Base-by-base conservation (phyloP, 2,113 vertebrate genomes). In the Sebastes fasciatus region DNA sequence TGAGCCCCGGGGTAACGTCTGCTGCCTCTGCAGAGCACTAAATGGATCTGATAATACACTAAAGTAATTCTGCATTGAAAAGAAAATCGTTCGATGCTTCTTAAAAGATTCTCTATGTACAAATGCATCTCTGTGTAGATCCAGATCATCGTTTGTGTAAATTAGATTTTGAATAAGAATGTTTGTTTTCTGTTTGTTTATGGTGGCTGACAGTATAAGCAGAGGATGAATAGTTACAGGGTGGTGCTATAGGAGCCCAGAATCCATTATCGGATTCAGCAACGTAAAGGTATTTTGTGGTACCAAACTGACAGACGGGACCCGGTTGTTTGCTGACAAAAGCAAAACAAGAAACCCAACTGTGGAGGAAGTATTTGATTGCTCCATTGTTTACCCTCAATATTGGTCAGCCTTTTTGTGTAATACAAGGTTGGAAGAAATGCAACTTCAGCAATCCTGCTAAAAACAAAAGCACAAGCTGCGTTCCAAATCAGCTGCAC, bases 61-160 rank as follows among this genome's bases (percentile, higher is more conserved):
- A 42, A 84, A 84, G 82, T 79, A 52, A 76, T 86, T 77, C 60
- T 77, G 75, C 88, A 86, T 86, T 21, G 26, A 82, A 86, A 73
- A 92, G 85, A 69, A 90, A 90, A 90, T 83, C 13, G 52, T 86
- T 79, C 49, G 84, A 80, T 43, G 65, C 83, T 89, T 91, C 75
- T 86, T 86, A 66, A 83, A 91, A 79, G 74, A 92, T 84, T 92
- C 77, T 77, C 51, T 90, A 79, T 92, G 92, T 93, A 91, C 77
- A 95, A 81, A 93, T 89, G 83, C 89, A 90, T 88, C 86, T 93
- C 67, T 78, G 21, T 88, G 87, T 92, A 92, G 89, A 93, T 86
- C 86, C 84, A 91, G 80, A 84, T 90, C 86, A 88, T 82, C 70
- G 68, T 93, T 91, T 92, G 89, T 92, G 90, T 91, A 77, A 88